Evolutionary conservation across 2,797 vertebrate genomes (phyloP).

Genomic region (Varecia variegata): DNA sequence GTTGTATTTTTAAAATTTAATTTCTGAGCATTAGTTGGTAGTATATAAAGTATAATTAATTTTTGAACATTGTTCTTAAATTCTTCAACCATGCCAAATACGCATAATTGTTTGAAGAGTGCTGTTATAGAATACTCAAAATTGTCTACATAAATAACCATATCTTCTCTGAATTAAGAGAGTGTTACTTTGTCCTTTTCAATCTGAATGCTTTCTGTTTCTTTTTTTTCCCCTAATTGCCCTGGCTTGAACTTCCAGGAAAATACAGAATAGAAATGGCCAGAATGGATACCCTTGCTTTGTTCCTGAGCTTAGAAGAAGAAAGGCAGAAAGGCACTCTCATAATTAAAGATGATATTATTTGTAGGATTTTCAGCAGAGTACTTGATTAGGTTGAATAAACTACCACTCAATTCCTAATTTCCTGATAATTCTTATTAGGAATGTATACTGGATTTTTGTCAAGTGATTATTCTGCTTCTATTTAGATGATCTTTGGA

Average conservation of each 20-base stretch:
- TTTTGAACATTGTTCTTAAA: neutral
- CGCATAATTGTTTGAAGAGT: neutral
- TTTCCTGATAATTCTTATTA: neutral
- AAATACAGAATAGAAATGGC: neutral
- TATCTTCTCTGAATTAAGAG: neutral
- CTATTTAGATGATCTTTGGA: no score
- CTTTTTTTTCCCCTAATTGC: neutral
- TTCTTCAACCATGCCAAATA: neutral
- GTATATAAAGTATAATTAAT: neutral
- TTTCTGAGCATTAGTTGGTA: neutral
- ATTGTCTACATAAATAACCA: neutral
- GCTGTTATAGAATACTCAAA: neutral
- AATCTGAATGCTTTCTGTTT: neutral
- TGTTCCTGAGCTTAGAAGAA: neutral
- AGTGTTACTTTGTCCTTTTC: neutral
- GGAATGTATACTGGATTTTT: neutral
- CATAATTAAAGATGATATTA: neutral
- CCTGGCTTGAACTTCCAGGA: neutral
- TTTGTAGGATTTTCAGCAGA: neutral
- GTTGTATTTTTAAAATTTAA: neutral
- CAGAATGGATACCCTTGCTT: neutral
- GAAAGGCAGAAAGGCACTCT: neutral
- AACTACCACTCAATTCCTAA: neutral
- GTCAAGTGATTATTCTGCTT: neutral
- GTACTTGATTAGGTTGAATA: neutral